Evolutionary conservation across 2,888 invertebrate species (phyloP).

Genomic region (Blastobasis adustella): DNA sequence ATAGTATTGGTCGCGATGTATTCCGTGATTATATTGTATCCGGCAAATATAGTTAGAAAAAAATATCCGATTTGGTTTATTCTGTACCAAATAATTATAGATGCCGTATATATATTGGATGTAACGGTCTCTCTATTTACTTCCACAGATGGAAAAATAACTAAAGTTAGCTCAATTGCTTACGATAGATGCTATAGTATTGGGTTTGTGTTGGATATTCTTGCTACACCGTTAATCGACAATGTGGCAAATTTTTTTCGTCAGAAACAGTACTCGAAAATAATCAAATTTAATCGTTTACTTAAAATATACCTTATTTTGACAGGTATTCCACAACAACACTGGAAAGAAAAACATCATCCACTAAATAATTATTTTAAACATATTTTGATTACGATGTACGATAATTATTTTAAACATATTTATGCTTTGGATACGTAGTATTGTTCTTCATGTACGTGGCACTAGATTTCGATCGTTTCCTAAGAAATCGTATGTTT

Average conservation of each 20-base stretch:
- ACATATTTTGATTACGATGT: not conserved
- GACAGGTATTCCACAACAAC: slow-evolving; percentile 8
- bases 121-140: slow-evolving; percentile 43
- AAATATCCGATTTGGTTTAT: slow-evolving; percentile 30
- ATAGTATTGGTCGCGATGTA: slow-evolving; percentile 38
- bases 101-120: slow-evolving; percentile 40
- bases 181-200: slow-evolving; percentile 36
- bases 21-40: slow-evolving; percentile 39
- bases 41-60: slow-evolving; percentile 30
- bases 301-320: slow-evolving; percentile 36
- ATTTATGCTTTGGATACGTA: not conserved
- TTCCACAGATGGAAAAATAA: slow-evolving; percentile 25
- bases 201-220: slow-evolving; percentile 39
- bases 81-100: slow-evolving; percentile 35
- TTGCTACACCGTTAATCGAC: slow-evolving; percentile 47
- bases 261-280: slow-evolving; percentile 23
- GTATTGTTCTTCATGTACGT: not conserved
- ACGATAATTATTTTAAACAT: no score
- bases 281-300: slow-evolving; percentile 30
- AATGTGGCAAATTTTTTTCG: slow-evolving; percentile 28
- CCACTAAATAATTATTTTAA: not conserved
- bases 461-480: not conserved
- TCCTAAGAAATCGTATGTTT: not conserved
- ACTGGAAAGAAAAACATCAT: not conserved
- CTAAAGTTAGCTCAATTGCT: slow-evolving; percentile 38